Evolutionary conservation across 2,888 invertebrate genomes (phyloP).

Genomic region (Heliconius aoede): DNA sequence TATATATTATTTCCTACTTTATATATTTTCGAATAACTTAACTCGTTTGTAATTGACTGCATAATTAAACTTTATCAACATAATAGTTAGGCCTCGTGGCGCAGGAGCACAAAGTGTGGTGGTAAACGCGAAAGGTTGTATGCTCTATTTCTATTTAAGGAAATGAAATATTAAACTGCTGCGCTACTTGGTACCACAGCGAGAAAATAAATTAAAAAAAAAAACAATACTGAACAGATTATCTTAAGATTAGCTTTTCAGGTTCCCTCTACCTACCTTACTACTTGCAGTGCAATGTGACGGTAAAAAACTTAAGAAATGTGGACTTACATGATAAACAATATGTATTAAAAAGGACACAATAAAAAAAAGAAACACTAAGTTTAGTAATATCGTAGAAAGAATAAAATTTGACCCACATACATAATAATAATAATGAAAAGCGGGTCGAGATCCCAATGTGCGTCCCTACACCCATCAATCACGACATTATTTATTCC

Average conservation of each 20-base stretch:
- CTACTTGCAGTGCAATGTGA: too few species aligned
- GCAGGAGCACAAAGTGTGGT: too few species aligned
- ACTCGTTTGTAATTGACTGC: background rate
- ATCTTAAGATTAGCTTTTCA: too few species aligned
- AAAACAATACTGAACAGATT: too few species aligned
- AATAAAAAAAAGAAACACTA: background rate
- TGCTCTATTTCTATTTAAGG: too few species aligned
- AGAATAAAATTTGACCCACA: constrained; percentile 37
- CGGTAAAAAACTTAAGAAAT: too few species aligned
- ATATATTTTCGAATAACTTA: constrained; percentile 9
- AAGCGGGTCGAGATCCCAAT: constrained; percentile 51
- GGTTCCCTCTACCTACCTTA: too few species aligned
- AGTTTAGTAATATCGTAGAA: constrained; percentile 3
- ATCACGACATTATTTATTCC: constrained; percentile 78
- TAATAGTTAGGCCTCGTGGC: too few species aligned
- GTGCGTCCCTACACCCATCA: constrained; percentile 62
- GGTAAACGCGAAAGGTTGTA: too few species aligned
- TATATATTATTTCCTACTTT: constrained; percentile 37
- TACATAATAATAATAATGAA: constrained; percentile 39
- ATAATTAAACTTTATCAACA: background rate
- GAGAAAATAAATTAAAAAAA: too few species aligned
- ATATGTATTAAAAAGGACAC: background rate
- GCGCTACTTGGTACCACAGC: too few species aligned
- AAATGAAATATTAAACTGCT: too few species aligned
- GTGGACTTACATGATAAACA: background rate